These are phyloP conservation scores for Pipa parva DNA, from an alignment of 2,113 vertebrate species.

Conservation along the genomic window DNA sequence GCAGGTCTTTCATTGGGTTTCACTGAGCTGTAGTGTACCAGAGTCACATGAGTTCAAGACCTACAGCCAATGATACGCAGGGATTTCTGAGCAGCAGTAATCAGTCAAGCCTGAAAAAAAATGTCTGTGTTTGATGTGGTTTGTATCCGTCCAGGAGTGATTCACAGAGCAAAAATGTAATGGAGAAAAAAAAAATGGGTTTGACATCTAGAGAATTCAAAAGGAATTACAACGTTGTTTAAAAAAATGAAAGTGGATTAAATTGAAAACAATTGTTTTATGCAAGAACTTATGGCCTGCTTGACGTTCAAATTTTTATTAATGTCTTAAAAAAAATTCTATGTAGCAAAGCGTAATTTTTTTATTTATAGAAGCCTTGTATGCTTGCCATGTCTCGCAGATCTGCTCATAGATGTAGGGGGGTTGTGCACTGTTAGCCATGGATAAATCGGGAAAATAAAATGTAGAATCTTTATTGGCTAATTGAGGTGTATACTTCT, in stretches of 20 bases:
- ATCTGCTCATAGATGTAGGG: no score
- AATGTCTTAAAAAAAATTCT: no score
- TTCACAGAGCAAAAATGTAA: constrained; percentile 28
- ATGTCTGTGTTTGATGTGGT: constrained; percentile 51
- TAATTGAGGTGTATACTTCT: no score
- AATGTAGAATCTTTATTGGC: no score
- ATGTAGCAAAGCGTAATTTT: no score
- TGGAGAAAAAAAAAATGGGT: neutral
- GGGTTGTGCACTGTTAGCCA: no score
- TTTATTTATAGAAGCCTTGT: no score
- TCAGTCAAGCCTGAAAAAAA: constrained; percentile 53
- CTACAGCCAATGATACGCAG: constrained; percentile 53
- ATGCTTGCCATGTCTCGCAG: no score
- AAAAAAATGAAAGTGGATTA: neutral
- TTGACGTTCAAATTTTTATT: no score
- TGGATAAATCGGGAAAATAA: no score
- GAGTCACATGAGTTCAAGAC: constrained; percentile 61
- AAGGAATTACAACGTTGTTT: neutral
- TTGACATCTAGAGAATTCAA: neutral
- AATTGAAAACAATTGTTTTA: neutral
- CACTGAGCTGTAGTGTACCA: constrained; percentile 65
- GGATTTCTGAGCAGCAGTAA: constrained; percentile 53
- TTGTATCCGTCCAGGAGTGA: constrained; percentile 60
- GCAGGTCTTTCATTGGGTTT: constrained; percentile 70
- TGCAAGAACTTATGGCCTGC: neutral